Conservation (phyloP, 2,888 invertebrate genomes). For the Eledona agricola region DNA sequence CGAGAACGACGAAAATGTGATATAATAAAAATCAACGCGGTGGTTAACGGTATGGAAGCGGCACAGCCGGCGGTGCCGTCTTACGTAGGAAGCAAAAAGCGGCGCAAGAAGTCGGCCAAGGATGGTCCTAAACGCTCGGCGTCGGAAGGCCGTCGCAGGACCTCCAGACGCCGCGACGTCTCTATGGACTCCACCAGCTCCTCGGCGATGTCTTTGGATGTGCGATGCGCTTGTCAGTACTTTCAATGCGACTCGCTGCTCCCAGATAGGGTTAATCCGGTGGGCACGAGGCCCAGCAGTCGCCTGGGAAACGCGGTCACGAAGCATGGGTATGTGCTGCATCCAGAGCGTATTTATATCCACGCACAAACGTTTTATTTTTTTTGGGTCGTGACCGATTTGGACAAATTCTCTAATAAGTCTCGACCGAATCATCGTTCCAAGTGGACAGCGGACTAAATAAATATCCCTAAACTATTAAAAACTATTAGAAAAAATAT, state of each 20-base stretch:
- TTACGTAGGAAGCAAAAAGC: slow-evolving; percentile 27
- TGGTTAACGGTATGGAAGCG: slow-evolving; percentile 41
- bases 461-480: too few species aligned
- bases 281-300: slow-evolving; percentile 63
- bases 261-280: slow-evolving; percentile 77
- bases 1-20: slow-evolving; percentile 41
- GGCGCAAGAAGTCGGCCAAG: slow-evolving; percentile 36
- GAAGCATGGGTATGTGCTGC: slow-evolving; percentile 28
- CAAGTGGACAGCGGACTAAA: too few species aligned
- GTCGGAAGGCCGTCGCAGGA: slow-evolving; percentile 73
- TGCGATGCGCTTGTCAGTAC: slow-evolving; percentile 87
- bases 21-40: slow-evolving; percentile 20
- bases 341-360: slow-evolving; percentile 28
- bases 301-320: slow-evolving; percentile 42
- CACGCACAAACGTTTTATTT: slow-evolving; percentile 17
- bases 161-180: slow-evolving; percentile 69
- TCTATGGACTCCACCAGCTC: slow-evolving; percentile 75
- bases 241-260: slow-evolving; percentile 82
- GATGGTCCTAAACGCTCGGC: slow-evolving; percentile 66
- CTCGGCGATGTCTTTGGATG: slow-evolving; percentile 75
- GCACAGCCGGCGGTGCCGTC: slow-evolving; percentile 41
- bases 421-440: too few species aligned
- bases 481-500: too few species aligned
- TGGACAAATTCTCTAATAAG: too few species aligned
- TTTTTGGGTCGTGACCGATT: too few species aligned